These are phyloP conservation scores for Brienomyrus longianalis DNA, from an alignment of 2,113 vertebrate species.

Conservation along the genomic window DNA sequence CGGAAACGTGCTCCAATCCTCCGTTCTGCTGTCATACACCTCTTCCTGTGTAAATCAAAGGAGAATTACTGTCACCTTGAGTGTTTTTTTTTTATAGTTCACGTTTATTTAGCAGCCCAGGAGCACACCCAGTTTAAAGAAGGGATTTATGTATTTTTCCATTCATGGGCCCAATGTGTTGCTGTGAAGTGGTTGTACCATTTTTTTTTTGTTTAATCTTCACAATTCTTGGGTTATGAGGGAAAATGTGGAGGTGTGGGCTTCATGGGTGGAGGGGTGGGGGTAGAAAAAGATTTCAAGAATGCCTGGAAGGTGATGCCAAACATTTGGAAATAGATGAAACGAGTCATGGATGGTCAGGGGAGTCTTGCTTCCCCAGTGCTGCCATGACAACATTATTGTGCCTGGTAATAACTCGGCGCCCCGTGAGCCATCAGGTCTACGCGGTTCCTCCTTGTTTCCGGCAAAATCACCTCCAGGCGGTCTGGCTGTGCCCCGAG, in stretches of 20 bases:
- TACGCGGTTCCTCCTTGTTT: background rate
- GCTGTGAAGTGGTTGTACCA: background rate
- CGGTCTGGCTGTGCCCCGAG: background rate
- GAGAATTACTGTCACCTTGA: constrained; percentile 25
- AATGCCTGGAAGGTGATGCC: background rate
- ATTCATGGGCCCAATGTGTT: background rate
- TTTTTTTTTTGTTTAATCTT: background rate
- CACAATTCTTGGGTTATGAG: background rate
- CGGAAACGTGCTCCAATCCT: constrained; percentile 25
- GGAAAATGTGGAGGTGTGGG: constrained; percentile 18
- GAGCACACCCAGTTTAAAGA: background rate
- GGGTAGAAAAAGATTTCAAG: background rate
- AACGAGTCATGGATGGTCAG: background rate
- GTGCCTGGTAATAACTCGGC: background rate
- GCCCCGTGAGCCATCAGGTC: background rate
- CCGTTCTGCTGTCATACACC: constrained; percentile 16
- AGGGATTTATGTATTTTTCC: background rate
- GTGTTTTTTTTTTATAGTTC: constrained; percentile 24
- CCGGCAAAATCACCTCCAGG: background rate
- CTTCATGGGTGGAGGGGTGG: background rate
- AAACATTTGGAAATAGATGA: background rate
- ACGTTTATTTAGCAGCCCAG: constrained; percentile 13
- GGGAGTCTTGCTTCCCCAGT: background rate
- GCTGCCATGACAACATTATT: background rate
- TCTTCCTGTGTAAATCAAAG: constrained; percentile 30